Conservation (phyloP, 2,797 vertebrate genomes). For the Epinephelus malabaricus region DNA sequence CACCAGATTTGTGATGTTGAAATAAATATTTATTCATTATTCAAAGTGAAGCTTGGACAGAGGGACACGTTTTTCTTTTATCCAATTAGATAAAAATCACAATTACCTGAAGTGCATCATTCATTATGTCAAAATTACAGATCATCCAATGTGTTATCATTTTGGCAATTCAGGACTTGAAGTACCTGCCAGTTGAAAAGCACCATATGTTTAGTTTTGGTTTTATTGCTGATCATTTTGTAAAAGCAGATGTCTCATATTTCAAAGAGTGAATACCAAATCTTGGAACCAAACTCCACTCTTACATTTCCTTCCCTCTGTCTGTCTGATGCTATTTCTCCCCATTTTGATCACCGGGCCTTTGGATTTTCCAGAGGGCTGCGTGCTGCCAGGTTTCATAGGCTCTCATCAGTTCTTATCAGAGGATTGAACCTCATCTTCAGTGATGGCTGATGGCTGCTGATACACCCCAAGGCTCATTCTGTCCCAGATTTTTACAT, state of each 20-base stretch:
- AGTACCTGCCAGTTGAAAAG: background rate
- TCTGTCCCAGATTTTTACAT: conserved; percentile 75
- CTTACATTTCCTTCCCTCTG: background rate
- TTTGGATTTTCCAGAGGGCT: conserved; percentile 39
- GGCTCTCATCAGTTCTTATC: conserved; percentile 59
- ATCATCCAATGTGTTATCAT: background rate
- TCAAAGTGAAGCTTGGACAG: too few species aligned
- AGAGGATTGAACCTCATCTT: conserved; percentile 67
- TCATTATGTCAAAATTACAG: background rate
- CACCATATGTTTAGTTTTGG: conserved; percentile 4
- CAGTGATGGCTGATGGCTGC: conserved; percentile 57
- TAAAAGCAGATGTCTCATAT: conserved; percentile 35
- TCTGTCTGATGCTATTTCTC: conserved; percentile 45
- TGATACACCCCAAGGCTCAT: conserved; percentile 68
- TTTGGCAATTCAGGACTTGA: background rate
- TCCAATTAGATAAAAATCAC: too few species aligned
- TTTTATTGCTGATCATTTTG: conserved; percentile 30
- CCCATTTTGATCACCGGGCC: conserved; percentile 54
- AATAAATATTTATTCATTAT: too few species aligned
- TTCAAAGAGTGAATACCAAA: conserved; percentile 18
- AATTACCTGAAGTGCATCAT: background rate
- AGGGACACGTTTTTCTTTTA: too few species aligned
- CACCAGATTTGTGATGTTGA: too few species aligned
- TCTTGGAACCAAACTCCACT: conserved; percentile 4
- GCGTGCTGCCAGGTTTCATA: conserved; percentile 60